Evolutionary conservation across 2,113 vertebrate species (phyloP).

Genomic region (Lethenteron camtschaticum): DNA sequence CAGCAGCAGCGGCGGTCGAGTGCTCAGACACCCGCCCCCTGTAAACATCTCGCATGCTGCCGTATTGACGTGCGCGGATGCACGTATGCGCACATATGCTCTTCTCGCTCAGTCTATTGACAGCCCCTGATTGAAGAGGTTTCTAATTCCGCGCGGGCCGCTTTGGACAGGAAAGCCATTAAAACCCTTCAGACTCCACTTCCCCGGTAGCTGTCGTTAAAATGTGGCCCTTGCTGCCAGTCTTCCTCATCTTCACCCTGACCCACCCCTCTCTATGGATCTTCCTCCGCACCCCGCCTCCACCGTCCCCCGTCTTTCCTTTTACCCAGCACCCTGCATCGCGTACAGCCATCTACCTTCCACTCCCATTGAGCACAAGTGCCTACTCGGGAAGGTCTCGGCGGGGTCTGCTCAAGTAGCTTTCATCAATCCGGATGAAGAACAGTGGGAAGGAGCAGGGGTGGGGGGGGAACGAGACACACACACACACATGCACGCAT

Average conservation of each 20-base stretch:
- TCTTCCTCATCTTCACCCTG: background rate
- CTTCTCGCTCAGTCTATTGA: too few relatives aligned
- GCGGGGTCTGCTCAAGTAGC: background rate
- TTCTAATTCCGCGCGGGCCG: background rate
- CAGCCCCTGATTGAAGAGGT: constrained; percentile 1
- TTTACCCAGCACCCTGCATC: too few relatives aligned
- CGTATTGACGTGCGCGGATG: too few relatives aligned
- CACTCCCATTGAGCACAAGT: too few relatives aligned
- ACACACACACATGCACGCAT: background rate
- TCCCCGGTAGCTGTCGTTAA: background rate
- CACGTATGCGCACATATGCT: too few relatives aligned
- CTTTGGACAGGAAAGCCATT: constrained; percentile 1
- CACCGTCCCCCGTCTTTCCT: background rate
- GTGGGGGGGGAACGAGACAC: background rate
- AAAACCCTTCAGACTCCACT: background rate
- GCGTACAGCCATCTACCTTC: too few relatives aligned
- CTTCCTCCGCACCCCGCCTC: background rate
- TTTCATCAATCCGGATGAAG: background rate
- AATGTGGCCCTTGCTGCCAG: background rate
- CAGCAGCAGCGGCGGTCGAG: too few relatives aligned
- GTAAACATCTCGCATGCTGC: too few relatives aligned
- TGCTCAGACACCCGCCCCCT: too few relatives aligned
- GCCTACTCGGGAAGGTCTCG: too few relatives aligned
- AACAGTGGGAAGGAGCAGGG: background rate
- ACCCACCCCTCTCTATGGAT: background rate